These are phyloP conservation scores for Homarus americanus DNA, from an alignment of 1,140 invertebrate species.

Conservation along the genomic window DNA sequence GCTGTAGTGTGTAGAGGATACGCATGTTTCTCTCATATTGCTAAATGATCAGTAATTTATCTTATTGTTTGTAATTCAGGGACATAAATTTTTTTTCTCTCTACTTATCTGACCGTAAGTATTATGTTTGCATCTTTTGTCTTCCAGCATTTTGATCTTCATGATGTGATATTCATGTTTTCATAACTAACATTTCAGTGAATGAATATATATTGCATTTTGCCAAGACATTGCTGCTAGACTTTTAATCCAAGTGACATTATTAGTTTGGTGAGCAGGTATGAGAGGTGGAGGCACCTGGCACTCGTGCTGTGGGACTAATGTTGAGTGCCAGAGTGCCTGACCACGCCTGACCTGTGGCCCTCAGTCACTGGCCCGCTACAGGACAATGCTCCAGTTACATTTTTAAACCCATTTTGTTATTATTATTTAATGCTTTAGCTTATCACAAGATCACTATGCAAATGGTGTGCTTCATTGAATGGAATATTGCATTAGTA, in stretches of 20 bases:
- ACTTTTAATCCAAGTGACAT: neutral
- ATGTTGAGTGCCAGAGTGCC: neutral
- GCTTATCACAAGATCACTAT: too few species aligned
- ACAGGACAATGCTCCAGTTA: neutral
- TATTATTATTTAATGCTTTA: too few species aligned
- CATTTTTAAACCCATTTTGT: too few species aligned
- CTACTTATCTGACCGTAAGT: neutral
- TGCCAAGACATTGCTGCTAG: neutral
- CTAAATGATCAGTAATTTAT: neutral
- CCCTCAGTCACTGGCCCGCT: neutral
- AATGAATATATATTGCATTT: slow-evolving; percentile 13
- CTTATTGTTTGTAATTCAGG: neutral
- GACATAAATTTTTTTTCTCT: too few species aligned
- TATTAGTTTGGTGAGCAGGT: neutral
- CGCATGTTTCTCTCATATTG: neutral
- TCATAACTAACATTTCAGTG: neutral
- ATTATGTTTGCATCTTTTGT: slow-evolving; percentile 6
- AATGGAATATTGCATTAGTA: too few species aligned
- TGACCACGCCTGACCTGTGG: neutral
- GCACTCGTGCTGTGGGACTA: neutral
- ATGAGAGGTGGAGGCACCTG: neutral
- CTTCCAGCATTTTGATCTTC: neutral
- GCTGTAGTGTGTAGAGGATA: neutral
- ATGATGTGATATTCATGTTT: slow-evolving; percentile 11
- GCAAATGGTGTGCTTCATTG: too few species aligned